Conservation (phyloP, 2,797 vertebrate genomes). For the Halcyon leucocephala region DNA sequence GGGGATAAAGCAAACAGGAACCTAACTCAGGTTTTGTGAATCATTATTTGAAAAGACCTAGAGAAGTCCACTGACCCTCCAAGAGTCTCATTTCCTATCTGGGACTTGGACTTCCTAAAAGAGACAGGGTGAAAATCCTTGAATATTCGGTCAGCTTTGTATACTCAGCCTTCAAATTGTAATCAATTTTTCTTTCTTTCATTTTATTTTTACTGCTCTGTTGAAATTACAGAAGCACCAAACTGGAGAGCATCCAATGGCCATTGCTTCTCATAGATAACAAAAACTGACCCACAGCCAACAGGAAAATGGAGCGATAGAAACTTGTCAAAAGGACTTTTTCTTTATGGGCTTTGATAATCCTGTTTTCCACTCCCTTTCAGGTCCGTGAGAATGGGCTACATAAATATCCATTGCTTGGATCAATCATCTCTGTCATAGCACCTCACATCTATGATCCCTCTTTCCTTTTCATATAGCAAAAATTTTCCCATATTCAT, state of each 20-base stretch:
- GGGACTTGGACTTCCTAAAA: neutral
- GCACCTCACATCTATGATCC: neutral
- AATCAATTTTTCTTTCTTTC: slow-evolving; percentile 28
- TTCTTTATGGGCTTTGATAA: neutral
- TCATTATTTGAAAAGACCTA: neutral
- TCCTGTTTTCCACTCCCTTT: neutral
- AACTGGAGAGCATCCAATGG: slow-evolving; percentile 1
- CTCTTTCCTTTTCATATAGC: neutral
- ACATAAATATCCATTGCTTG: neutral
- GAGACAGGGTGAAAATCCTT: neutral
- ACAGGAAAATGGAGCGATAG: neutral
- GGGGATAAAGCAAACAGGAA: neutral
- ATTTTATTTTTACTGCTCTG: slow-evolving; percentile 8
- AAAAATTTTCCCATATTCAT: slow-evolving; percentile 1
- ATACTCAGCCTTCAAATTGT: neutral
- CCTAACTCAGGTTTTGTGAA: neutral
- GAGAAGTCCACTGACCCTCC: neutral
- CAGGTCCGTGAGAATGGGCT: neutral
- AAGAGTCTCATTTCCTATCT: neutral
- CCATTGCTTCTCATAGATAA: slow-evolving; percentile 3
- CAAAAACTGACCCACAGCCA: slow-evolving; percentile 32
- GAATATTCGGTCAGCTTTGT: neutral
- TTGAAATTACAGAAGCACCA: slow-evolving; percentile 36
- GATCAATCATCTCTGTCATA: neutral
- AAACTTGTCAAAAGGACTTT: neutral